Evolutionary conservation across 1,140 invertebrate species (phyloP).

Genomic region (Ectropis grisescens): DNA sequence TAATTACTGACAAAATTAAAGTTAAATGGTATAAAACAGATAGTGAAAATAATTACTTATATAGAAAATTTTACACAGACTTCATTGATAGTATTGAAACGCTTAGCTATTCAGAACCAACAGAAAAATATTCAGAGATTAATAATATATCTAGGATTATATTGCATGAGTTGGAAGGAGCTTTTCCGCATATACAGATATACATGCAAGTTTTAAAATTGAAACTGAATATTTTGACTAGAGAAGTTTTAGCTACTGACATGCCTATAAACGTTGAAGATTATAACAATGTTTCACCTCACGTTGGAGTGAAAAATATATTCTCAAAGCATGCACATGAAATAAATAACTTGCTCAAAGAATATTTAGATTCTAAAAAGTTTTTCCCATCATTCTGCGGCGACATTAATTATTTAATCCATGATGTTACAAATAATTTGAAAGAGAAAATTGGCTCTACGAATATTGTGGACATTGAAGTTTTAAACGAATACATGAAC

Average conservation of each 20-base stretch:
- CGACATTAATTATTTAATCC: not conserved
- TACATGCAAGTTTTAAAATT: conserved; percentile 4
- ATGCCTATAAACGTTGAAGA: not conserved
- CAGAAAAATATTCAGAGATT: no score
- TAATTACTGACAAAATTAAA: no score
- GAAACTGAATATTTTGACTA: conserved; percentile 9
- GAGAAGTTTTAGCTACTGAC: not conserved
- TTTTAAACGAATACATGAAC: no score
- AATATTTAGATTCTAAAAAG: conserved; percentile 12
- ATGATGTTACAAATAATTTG: not conserved
- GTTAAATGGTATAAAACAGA: no score
- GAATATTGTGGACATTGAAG: not conserved
- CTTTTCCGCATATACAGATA: conserved; percentile 4
- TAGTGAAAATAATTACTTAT: no score
- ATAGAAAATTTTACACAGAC: no score
- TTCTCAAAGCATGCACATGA: conserved; percentile 10
- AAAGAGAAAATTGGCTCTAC: not conserved
- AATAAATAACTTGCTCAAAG: conserved; percentile 12
- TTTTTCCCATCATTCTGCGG: conserved; percentile 2
- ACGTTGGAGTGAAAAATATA: not conserved
- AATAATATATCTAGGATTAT: no score
- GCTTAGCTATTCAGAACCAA: no score
- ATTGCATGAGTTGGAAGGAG: no score
- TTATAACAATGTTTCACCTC: no score
- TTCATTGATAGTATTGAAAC: no score